Conservation (phyloP, 1,140 invertebrate genomes). For the Heliconius congener region DNA sequence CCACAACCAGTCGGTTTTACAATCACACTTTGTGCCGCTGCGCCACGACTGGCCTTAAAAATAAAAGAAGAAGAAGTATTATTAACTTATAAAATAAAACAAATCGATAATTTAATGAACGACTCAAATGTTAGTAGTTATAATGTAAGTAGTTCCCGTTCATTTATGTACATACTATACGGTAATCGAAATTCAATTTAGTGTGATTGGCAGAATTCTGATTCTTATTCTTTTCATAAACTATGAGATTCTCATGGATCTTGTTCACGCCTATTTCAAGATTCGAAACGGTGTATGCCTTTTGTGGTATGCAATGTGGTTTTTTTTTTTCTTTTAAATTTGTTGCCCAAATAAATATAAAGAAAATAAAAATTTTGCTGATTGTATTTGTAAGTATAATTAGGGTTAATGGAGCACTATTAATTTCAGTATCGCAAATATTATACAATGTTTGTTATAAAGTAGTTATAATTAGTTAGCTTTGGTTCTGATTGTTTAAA, state of each 20-base stretch:
- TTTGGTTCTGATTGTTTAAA: no score
- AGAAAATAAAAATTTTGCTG: slow-evolving; percentile 34
- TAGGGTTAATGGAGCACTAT: not conserved
- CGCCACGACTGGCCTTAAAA: no score
- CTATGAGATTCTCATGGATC: slow-evolving; percentile 34
- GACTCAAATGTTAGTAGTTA: not conserved
- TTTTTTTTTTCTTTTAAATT: not conserved
- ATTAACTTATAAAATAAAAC: no score
- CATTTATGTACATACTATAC: not conserved
- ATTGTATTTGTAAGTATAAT: not conserved
- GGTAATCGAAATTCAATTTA: slow-evolving; percentile 10
- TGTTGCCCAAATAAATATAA: slow-evolving; percentile 30
- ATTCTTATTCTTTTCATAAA: slow-evolving; percentile 23
- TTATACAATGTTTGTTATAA: not conserved
- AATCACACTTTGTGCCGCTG: no score
- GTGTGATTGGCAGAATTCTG: slow-evolving; percentile 24
- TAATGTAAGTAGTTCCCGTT: no score
- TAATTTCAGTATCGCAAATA: not conserved
- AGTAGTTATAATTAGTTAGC: not conserved
- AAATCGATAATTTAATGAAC: no score
- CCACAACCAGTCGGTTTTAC: no score
- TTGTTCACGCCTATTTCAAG: slow-evolving; percentile 50
- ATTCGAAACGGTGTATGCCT: slow-evolving; percentile 54
- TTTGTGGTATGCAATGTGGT: slow-evolving; percentile 38
- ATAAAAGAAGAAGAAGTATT: no score